A percentile compares a stretch with the other conserved stretches of the same genome.
Conservation (phyloP, 2,888 invertebrate species). For the Ischnus inquisitorius region DNA sequence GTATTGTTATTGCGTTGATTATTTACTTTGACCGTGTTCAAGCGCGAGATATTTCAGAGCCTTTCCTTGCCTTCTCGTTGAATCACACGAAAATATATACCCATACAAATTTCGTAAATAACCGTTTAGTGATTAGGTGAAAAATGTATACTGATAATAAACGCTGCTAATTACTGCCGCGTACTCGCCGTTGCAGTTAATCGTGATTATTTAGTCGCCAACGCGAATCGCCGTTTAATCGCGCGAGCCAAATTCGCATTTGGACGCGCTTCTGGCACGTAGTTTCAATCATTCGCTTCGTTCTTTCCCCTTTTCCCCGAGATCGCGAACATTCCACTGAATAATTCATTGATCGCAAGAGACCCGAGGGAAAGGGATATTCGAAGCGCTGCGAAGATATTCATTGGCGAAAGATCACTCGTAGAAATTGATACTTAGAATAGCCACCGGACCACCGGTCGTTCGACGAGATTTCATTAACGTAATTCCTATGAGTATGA, state of each 20-base stretch:
- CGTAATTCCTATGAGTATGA: constrained; percentile 24
- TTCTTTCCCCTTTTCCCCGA: not conserved
- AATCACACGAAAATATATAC: too few species aligned
- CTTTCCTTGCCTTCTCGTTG: too few species aligned
- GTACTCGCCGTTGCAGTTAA: constrained; percentile 51
- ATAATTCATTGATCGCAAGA: constrained; percentile 57
- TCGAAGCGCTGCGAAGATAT: constrained; percentile 22
- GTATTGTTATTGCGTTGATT: constrained; percentile 39
- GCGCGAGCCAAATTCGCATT: not conserved
- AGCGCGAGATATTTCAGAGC: too few species aligned
- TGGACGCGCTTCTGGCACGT: not conserved
- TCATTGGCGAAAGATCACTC: constrained; percentile 57
- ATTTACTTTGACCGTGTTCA: not conserved
- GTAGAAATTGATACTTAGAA: constrained; percentile 50
- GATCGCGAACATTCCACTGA: constrained; percentile 53
- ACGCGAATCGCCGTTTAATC: constrained; percentile 51
- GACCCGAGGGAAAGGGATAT: constrained; percentile 4
- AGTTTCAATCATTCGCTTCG: constrained; percentile 26
- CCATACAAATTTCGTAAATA: too few species aligned
- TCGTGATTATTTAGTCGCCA: constrained; percentile 54
- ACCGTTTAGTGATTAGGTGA: constrained; percentile 12
- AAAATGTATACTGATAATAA: constrained; percentile 81
- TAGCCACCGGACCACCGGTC: constrained; percentile 7
- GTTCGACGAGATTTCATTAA: constrained; percentile 56
- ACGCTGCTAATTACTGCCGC: constrained; percentile 82